A percentile compares a stretch with the other conserved stretches of the same genome.
Conservation (phyloP, 2,797 vertebrate species). For the Scleropages formosus region DNA sequence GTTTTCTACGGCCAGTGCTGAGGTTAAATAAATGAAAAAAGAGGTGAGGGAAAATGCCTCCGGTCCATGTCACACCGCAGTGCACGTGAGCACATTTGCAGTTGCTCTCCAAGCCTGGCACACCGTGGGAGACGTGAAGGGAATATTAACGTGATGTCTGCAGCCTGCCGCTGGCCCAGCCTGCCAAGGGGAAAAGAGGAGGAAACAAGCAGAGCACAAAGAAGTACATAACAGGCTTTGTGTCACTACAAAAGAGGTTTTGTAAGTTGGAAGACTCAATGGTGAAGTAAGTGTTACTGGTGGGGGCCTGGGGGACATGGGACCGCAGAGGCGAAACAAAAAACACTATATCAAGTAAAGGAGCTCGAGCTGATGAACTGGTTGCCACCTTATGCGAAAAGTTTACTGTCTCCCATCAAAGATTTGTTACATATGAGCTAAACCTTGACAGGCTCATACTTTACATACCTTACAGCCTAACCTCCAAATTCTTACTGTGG, state of each 20-base stretch:
- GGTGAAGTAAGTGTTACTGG: constrained; percentile 55
- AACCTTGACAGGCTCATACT: neutral
- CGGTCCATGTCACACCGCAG: constrained; percentile 54
- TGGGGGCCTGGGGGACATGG: constrained; percentile 55
- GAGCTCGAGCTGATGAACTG: constrained; percentile 4
- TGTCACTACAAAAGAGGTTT: constrained; percentile 63
- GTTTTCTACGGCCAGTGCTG: constrained; percentile 47
- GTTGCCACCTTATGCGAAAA: neutral
- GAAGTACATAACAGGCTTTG: constrained; percentile 69
- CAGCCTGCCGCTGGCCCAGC: constrained; percentile 43
- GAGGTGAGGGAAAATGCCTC: constrained; percentile 52
- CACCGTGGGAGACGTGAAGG: constrained; percentile 53
- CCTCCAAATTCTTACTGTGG: too few relatives aligned
- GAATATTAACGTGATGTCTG: constrained; percentile 55
- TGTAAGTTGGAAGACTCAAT: constrained; percentile 64
- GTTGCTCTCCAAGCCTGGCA: neutral
- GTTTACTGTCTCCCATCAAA: neutral
- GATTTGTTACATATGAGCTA: neutral
- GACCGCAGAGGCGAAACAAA: constrained; percentile 50
- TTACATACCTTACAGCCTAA: too few relatives aligned
- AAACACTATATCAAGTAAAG: neutral
- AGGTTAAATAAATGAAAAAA: constrained; percentile 64
- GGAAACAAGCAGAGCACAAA: constrained; percentile 64
- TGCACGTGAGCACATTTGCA: constrained; percentile 56
- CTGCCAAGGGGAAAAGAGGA: constrained; percentile 47